These are phyloP conservation scores for Drosophila pectinifera DNA, from an alignment of 1,140 invertebrate species.

Conservation along the genomic window DNA sequence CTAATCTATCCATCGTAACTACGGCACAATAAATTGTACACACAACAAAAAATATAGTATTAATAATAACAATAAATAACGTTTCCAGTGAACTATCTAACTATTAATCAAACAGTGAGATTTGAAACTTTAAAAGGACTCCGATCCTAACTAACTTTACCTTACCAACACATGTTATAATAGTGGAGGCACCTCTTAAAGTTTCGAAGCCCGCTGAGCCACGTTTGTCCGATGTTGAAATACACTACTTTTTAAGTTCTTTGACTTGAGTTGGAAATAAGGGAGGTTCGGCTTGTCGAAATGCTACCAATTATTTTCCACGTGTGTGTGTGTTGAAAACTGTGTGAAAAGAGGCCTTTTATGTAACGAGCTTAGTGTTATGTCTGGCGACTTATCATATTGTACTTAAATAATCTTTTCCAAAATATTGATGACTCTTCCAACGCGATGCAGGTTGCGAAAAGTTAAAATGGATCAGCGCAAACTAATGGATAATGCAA, in stretches of 20 bases:
- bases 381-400: conserved; percentile 17
- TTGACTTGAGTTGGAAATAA: conserved; percentile 9
- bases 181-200: too few relatives aligned
- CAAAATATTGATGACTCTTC: conserved; percentile 68
- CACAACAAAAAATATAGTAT: conserved; percentile 21
- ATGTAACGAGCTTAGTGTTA: conserved; percentile 15
- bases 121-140: conserved; percentile 3
- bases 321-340: conserved; percentile 12
- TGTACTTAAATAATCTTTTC: conserved; percentile 47
- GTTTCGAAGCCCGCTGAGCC: background rate
- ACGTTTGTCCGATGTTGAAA: conserved; percentile 8
- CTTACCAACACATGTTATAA: too few relatives aligned
- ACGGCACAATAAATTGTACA: conserved; percentile 45
- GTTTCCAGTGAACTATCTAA: conserved; percentile 37
- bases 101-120: conserved; percentile 14
- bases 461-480: conserved; percentile 99
- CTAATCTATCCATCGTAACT: conserved; percentile 34
- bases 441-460: conserved; percentile 90
- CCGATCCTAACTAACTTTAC: background rate
- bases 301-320: conserved; percentile 2
- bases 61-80: conserved; percentile 14
- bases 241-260: background rate
- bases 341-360: background rate
- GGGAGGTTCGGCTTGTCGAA: conserved; percentile 16
- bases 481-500: conserved; percentile 99